Evolutionary conservation across 2,797 vertebrate species (phyloP).

Genomic region (Etheostoma nigrum): DNA sequence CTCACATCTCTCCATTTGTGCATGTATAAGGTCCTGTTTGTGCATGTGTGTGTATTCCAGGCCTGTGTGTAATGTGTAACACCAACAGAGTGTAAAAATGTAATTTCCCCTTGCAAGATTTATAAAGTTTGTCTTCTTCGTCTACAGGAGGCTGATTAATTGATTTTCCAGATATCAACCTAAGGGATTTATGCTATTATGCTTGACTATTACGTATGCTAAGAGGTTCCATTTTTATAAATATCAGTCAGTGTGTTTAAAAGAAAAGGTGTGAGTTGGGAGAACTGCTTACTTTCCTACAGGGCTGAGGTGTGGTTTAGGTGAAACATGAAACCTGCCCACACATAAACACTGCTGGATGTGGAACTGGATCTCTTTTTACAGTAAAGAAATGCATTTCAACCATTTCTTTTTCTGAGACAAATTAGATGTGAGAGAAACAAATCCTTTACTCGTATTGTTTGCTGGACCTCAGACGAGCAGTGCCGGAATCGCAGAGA

Average conservation of each 20-base stretch:
- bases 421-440: not conserved
- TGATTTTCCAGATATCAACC: not conserved
- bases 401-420: not conserved
- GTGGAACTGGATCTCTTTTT: conserved; percentile 12
- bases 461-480: conserved; percentile 15
- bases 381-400: conserved; percentile 20
- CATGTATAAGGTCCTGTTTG: too few relatives aligned
- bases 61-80: too few relatives aligned
- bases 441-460: not conserved
- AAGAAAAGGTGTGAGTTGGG: conserved; percentile 28
- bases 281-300: conserved; percentile 30
- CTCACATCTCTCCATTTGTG: too few relatives aligned
- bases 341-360: conserved; percentile 37
- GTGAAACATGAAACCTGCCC: conserved; percentile 53
- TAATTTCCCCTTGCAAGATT: too few relatives aligned
- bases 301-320: conserved; percentile 42
- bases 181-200: not conserved
- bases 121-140: too few relatives aligned
- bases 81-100: too few relatives aligned
- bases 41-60: too few relatives aligned
- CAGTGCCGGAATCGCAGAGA: not conserved
- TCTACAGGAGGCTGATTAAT: not conserved
- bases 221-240: conserved; percentile 31
- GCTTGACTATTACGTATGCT: conserved; percentile 19
- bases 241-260: conserved; percentile 27